A percentile compares a stretch with the other conserved stretches of the same genome.
phyloP scores from a whole-genome alignment of 2,797 vertebrate genomes.

The Rhynchonycteris naso region DNA sequence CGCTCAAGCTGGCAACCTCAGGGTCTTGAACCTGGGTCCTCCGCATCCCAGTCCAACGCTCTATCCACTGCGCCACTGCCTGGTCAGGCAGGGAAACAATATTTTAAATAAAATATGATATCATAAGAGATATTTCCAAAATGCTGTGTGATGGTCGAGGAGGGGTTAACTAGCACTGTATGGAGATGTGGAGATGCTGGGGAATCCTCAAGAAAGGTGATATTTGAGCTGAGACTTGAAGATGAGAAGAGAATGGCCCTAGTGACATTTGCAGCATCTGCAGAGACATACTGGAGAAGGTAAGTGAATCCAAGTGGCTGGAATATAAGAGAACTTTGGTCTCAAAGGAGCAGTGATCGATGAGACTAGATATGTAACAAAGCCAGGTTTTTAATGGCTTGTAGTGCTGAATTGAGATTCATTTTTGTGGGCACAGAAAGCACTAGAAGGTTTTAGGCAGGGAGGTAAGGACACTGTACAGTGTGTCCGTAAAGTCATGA shows the following conservation, averaged over 20 bases:
- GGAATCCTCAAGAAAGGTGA: not conserved
- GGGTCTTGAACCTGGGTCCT: too few species aligned
- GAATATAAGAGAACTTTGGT: not conserved
- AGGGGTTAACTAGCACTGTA: not conserved
- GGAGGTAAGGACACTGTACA: not conserved
- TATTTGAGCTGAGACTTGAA: not conserved
- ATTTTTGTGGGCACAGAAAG: not conserved
- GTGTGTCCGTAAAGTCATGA: too few species aligned
- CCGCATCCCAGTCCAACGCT: too few species aligned
- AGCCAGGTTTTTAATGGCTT: not conserved
- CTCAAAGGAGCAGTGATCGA: conserved; percentile 8
- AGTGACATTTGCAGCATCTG: not conserved
- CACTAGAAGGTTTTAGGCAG: not conserved
- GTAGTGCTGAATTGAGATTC: not conserved
- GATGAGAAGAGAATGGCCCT: not conserved
- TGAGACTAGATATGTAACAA: not conserved
- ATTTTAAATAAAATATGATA: conserved; percentile 53
- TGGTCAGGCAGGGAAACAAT: not conserved
- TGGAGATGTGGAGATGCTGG: not conserved
- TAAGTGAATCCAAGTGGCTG: not conserved
- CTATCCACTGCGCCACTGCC: too few species aligned
- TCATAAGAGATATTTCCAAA: not conserved
- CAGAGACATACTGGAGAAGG: not conserved
- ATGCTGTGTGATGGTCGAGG: not conserved
- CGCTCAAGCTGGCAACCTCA: too few species aligned